Percentiles rank a stretch among this genome's conserved stretches.
phyloP scores from a whole-genome alignment of 2,113 vertebrate genomes.

The Vidua chalybeata region DNA sequence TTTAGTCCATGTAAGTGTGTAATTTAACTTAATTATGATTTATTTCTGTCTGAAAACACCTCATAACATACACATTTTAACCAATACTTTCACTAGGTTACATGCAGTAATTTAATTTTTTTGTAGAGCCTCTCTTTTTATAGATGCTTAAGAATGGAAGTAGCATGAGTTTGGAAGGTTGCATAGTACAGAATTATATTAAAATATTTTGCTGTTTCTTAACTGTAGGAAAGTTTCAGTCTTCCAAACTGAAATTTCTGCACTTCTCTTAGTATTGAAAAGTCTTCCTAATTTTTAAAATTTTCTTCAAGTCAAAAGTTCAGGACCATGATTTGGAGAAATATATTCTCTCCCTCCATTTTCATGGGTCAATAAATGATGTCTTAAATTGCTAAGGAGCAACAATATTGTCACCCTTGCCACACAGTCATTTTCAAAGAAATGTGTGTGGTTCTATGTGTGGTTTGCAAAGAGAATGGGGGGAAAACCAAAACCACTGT shows the following conservation, averaged over 20 bases:
- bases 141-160: slow-evolving; percentile 20
- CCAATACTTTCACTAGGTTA: not conserved
- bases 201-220: slow-evolving; percentile 30
- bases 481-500: not conserved
- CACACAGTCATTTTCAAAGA: not conserved
- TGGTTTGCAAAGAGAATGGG: not conserved
- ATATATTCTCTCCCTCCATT: not conserved
- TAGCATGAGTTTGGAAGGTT: not conserved
- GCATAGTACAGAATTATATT: not conserved
- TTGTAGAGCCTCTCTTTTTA: slow-evolving; percentile 33
- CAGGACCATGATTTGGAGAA: not conserved
- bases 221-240: slow-evolving; percentile 36
- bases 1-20: not conserved
- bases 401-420: not conserved
- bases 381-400: not conserved
- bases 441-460: not conserved
- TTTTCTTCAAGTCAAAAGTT: not conserved
- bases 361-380: not conserved
- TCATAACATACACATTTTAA: slow-evolving; percentile 8
- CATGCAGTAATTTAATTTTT: slow-evolving; percentile 42
- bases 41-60: slow-evolving; percentile 10
- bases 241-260: slow-evolving; percentile 27
- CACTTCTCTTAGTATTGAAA: not conserved
- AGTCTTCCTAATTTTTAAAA: not conserved
- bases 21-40: slow-evolving; percentile 41